Conservation (phyloP, 2,797 vertebrate genomes). For the Rhyacichthys aspro region DNA sequence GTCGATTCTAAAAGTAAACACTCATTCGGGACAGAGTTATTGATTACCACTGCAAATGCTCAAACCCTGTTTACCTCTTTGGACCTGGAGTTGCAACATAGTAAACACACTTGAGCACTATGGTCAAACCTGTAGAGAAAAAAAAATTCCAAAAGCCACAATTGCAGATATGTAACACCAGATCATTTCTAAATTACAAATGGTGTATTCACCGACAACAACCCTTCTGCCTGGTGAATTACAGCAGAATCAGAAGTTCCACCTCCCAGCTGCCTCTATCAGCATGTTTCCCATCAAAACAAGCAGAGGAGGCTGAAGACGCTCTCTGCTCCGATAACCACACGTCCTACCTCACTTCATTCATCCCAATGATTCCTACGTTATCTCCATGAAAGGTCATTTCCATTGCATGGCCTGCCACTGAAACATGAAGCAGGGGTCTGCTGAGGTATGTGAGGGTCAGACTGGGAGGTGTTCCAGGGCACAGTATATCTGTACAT, state of each 20-base stretch:
- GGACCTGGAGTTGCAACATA: constrained; percentile 5
- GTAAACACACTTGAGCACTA: constrained; percentile 7
- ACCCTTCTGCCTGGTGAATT: constrained; percentile 15
- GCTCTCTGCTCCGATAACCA: constrained; percentile 48
- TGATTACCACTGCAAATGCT: constrained; percentile 40
- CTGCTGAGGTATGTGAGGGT: constrained; percentile 58
- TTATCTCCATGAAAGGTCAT: constrained; percentile 67
- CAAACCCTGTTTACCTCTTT: constrained; percentile 6
- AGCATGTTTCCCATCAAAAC: constrained; percentile 37
- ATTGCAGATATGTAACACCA: too few relatives aligned
- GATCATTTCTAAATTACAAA: too few relatives aligned
- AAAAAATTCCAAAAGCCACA: neutral
- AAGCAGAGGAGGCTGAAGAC: constrained; percentile 31
- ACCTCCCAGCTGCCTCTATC: constrained; percentile 42
- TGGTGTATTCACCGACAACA: neutral
- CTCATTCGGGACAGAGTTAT: constrained; percentile 35
- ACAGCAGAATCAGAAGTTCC: constrained; percentile 43
- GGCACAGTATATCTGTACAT: constrained; percentile 42
- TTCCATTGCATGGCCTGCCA: constrained; percentile 52
- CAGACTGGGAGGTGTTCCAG: constrained; percentile 37
- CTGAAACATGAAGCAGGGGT: constrained; percentile 61
- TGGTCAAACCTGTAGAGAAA: neutral
- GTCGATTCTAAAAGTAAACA: constrained; percentile 23
- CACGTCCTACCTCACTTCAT: constrained; percentile 68
- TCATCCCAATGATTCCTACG: constrained; percentile 62